phyloP scores from a whole-genome alignment of 2,797 vertebrate genomes.

The Parotocinclus haroldoi region DNA sequence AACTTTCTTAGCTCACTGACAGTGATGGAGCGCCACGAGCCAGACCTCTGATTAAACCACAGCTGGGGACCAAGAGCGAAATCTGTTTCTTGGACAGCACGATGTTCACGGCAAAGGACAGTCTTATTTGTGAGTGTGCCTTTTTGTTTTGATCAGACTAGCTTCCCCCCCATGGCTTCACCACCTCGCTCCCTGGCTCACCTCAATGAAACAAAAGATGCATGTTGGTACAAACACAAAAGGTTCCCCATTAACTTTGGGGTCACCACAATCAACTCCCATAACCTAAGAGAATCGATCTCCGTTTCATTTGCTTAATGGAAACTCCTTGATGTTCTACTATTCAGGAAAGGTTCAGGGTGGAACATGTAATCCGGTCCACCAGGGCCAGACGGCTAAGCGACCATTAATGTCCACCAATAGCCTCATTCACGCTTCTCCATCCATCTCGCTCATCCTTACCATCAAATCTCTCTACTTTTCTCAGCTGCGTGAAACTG shows the following conservation, averaged over 20 bases:
- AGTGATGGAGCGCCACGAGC: constrained; percentile 37
- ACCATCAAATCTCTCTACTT: background rate
- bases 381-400: constrained; percentile 46
- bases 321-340: constrained; percentile 52
- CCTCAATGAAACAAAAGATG: constrained; percentile 40
- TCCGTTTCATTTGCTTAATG: constrained; percentile 63
- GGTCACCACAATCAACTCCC: constrained; percentile 57
- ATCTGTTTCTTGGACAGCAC: constrained; percentile 38
- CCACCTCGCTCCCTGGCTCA: background rate
- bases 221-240: constrained; percentile 44
- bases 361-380: constrained; percentile 49
- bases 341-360: constrained; percentile 50
- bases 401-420: constrained; percentile 54
- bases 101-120: constrained; percentile 32
- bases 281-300: constrained; percentile 56
- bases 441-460: constrained; percentile 1
- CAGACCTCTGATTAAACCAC: constrained; percentile 26
- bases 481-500: background rate
- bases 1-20: constrained; percentile 40
- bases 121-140: too few species aligned
- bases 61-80: constrained; percentile 24
- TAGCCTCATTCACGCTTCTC: constrained; percentile 21
- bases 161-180: background rate
- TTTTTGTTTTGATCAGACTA: background rate
- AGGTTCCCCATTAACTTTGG: constrained; percentile 52